These are phyloP conservation scores for Pristionchus japonicus DNA, from an alignment of 2,888 invertebrate genomes.

Conservation along the genomic window DNA sequence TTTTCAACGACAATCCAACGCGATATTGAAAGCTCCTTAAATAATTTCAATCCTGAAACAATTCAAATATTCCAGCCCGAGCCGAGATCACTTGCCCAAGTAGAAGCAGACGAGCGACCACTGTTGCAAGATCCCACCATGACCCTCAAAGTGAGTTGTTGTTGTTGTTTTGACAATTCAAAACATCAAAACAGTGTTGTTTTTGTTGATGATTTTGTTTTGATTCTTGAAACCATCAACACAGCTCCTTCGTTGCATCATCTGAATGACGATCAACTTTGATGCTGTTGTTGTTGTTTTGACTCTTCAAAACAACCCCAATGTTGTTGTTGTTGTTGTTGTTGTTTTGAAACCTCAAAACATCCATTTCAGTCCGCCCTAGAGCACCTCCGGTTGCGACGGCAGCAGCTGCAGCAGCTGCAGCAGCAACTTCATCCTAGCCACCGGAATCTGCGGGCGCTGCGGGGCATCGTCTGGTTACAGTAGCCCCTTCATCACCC, in stretches of 20 bases:
- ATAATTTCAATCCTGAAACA: no score
- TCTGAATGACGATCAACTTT: no score
- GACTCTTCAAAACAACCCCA: not conserved
- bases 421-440: not conserved
- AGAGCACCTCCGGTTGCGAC: conserved; percentile 24
- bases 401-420: not conserved
- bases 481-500: not conserved
- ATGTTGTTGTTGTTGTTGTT: not conserved
- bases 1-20: no score
- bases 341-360: not conserved
- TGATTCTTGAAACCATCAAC: no score
- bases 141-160: conserved; percentile 5
- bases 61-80: not conserved
- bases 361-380: not conserved
- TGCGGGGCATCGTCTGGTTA: conserved; percentile 21
- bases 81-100: not conserved
- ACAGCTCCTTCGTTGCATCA: no score
- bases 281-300: not conserved
- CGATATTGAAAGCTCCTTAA: no score
- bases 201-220: no score
- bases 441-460: not conserved
- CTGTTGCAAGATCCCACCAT: not conserved
- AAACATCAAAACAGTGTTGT: not conserved
- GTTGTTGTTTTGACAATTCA: not conserved
- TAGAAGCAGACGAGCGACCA: not conserved